Percentiles rank a stretch among this genome's conserved stretches.
Conservation (phyloP, 2,113 vertebrate species). For the Varanus komodoensis region DNA sequence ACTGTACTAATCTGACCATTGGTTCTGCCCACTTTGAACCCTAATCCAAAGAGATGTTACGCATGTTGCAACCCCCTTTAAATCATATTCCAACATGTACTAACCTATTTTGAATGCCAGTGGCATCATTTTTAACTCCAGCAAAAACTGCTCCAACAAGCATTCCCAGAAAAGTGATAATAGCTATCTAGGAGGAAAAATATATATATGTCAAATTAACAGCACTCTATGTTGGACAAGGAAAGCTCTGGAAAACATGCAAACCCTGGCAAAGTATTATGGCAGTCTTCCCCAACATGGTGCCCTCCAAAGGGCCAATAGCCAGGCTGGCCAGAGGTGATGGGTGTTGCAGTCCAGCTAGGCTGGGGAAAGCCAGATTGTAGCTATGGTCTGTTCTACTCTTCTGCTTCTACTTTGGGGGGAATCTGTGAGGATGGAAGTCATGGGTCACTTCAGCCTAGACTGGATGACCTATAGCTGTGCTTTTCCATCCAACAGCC, state of each 20-base stretch:
- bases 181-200: constrained; percentile 68
- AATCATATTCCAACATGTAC: constrained; percentile 19
- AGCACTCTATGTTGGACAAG: not conserved
- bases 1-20: too few relatives aligned
- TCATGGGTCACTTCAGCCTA: not conserved
- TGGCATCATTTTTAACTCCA: constrained; percentile 63
- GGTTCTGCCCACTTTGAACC: not conserved
- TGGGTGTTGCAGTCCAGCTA: too few relatives aligned
- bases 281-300: not conserved
- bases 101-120: constrained; percentile 85
- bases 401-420: not conserved
- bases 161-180: constrained; percentile 80
- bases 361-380: too few relatives aligned
- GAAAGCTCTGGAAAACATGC: not conserved
- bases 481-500: not conserved
- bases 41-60: not conserved
- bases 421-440: not conserved
- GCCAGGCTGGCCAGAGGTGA: too few relatives aligned
- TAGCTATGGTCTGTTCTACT: not conserved
- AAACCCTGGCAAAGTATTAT: not conserved
- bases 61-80: not conserved
- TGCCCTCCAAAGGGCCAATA: not conserved
- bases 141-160: constrained; percentile 84
- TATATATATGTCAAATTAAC: constrained; percentile 21
- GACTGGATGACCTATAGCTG: too few relatives aligned